A percentile compares a stretch with the other conserved stretches of the same genome.
These are phyloP conservation scores for Xestia ashworthii DNA, from an alignment of 2,888 invertebrate genomes.

Conservation along the genomic window DNA sequence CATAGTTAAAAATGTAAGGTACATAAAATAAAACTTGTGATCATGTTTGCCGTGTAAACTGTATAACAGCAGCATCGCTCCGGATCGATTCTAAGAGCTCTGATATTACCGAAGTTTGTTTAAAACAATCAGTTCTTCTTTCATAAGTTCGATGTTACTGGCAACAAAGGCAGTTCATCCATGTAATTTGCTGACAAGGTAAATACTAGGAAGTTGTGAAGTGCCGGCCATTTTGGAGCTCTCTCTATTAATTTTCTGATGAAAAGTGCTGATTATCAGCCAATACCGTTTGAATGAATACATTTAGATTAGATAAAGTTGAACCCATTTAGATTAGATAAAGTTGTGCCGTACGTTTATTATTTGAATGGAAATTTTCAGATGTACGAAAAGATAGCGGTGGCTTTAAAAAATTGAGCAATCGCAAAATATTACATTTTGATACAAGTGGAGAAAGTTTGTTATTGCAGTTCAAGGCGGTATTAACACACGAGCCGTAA, in stretches of 20 bases:
- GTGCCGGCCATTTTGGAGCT: slow-evolving; percentile 13
- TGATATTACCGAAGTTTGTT: slow-evolving; percentile 27
- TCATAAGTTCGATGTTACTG: slow-evolving; percentile 29
- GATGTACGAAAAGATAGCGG: too few relatives aligned
- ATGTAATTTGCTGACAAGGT: slow-evolving; percentile 34
- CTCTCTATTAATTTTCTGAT: slow-evolving; percentile 18
- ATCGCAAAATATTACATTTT: too few relatives aligned
- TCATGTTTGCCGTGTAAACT: neutral
- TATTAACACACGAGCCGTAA: too few relatives aligned
- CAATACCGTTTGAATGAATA: neutral
- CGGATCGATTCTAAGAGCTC: slow-evolving; percentile 8
- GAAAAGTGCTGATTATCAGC: slow-evolving; percentile 14
- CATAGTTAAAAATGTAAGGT: neutral
- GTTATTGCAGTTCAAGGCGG: too few relatives aligned
- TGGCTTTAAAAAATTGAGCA: too few relatives aligned
- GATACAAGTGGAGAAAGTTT: too few relatives aligned
- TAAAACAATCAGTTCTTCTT: slow-evolving; percentile 44
- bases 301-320: neutral
- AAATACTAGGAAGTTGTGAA: slow-evolving; percentile 17
- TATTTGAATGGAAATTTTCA: too few relatives aligned
- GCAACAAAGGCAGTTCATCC: slow-evolving; percentile 36
- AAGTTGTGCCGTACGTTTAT: neutral
- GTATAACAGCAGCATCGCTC: neutral
- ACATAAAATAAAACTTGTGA: neutral
- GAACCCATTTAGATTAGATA: neutral